These are phyloP conservation scores for Hydropsyche betteni DNA, from an alignment of 2,888 invertebrate species.

Conservation along the genomic window DNA sequence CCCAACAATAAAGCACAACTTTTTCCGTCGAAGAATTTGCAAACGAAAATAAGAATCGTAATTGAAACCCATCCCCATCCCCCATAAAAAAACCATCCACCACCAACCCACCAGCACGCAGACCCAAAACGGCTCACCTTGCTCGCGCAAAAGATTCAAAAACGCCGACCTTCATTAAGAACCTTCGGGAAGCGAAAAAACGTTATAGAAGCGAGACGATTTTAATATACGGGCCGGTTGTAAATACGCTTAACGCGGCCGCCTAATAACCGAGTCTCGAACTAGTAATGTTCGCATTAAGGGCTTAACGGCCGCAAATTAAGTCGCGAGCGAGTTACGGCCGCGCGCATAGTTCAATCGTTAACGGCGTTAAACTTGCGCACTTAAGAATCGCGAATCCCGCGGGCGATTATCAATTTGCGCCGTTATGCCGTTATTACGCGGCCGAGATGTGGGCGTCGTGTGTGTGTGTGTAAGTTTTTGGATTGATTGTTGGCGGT, in stretches of 20 bases:
- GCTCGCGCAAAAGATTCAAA: background rate
- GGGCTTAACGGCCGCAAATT: slow-evolving; percentile 23
- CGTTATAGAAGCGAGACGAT: background rate
- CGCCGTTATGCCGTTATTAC: no score
- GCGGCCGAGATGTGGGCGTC: no score
- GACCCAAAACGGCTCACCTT: no score
- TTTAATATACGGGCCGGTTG: slow-evolving; percentile 15
- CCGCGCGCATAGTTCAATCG: background rate
- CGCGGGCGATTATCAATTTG: slow-evolving; percentile 5
- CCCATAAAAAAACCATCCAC: no score
- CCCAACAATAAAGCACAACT: slow-evolving; percentile 5
- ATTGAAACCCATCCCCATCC: background rate
- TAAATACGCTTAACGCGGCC: slow-evolving; percentile 17
- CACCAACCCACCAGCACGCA: no score
- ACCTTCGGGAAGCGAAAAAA: background rate
- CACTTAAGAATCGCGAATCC: slow-evolving; percentile 5
- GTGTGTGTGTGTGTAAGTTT: no score
- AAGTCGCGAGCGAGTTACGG: slow-evolving; percentile 21
- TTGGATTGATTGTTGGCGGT: no score
- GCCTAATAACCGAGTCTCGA: slow-evolving; percentile 13
- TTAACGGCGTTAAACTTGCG: slow-evolving; percentile 8
- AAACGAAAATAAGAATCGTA: slow-evolving; percentile 11
- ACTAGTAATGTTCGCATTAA: slow-evolving; percentile 23
- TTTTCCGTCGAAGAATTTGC: background rate
- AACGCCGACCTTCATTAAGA: background rate